These are phyloP conservation scores for Drosophila santomea DNA, from an alignment of 1,140 invertebrate species.

Conservation along the genomic window DNA sequence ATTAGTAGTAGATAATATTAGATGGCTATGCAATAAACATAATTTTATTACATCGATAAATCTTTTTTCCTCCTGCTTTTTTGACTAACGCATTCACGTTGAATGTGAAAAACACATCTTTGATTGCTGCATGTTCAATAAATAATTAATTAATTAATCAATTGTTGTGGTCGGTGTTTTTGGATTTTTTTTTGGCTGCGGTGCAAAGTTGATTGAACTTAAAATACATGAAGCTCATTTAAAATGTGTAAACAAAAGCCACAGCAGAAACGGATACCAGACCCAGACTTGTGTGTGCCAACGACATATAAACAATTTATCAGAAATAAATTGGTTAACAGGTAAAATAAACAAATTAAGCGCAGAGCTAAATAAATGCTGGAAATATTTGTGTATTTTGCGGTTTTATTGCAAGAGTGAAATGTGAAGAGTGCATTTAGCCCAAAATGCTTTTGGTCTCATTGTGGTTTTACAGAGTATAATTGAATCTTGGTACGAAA, in stretches of 20 bases:
- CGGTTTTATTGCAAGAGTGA: conserved; percentile 15
- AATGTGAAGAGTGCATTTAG: conserved; percentile 8
- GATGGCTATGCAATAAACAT: too few relatives aligned
- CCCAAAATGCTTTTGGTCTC: conserved; percentile 13
- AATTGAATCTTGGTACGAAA: neutral
- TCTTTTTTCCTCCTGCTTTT: neutral
- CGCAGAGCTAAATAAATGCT: conserved; percentile 69
- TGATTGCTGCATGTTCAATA: conserved; percentile 58
- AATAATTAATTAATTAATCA: conserved; percentile 79
- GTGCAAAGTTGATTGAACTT: conserved; percentile 79
- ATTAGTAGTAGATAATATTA: too few relatives aligned
- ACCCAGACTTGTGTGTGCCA: conserved; percentile 50
- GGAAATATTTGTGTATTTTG: conserved; percentile 23
- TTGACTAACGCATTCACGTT: conserved; percentile 40
- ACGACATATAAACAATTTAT: conserved; percentile 75
- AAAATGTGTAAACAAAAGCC: conserved; percentile 61
- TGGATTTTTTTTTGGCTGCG: conserved; percentile 51
- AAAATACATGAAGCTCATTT: conserved; percentile 65
- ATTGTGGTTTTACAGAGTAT: conserved; percentile 2
- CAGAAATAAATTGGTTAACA: conserved; percentile 79
- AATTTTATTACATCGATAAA: too few relatives aligned
- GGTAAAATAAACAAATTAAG: conserved; percentile 81
- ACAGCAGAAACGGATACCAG: conserved; percentile 51
- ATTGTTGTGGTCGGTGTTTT: conserved; percentile 56
- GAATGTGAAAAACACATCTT: conserved; percentile 47